Conservation (phyloP, 1,140 invertebrate species). For the Trichonephila inaurata region DNA sequence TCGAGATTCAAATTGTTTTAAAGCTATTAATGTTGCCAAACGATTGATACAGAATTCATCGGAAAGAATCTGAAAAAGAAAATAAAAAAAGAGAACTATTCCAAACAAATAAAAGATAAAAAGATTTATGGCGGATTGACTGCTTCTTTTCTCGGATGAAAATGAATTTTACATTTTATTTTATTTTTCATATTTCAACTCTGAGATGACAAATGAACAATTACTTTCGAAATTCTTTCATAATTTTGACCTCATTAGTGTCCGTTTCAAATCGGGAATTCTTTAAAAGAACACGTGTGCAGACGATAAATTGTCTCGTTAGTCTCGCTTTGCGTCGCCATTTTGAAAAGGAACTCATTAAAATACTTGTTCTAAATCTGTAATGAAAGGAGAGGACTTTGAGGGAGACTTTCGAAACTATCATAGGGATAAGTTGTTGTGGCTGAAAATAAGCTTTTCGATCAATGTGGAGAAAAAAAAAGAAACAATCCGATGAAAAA, state of each 20-base stretch:
- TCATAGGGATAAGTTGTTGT: slow-evolving; percentile 12
- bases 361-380: slow-evolving; percentile 52
- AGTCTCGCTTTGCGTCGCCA: slow-evolving; percentile 39
- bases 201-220: slow-evolving; percentile 62
- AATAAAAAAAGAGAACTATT: not conserved
- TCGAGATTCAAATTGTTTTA: slow-evolving; percentile 47
- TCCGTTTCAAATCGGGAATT: slow-evolving; percentile 52
- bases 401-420: not conserved
- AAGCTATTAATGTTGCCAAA: slow-evolving; percentile 49
- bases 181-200: slow-evolving; percentile 50
- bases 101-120: slow-evolving; percentile 32
- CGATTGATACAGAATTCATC: slow-evolving; percentile 46
- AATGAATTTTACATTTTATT: slow-evolving; percentile 46
- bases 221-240: slow-evolving; percentile 62
- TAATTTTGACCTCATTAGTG: slow-evolving; percentile 65
- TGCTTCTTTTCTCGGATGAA: not conserved
- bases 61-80: not conserved
- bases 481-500: not conserved
- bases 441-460: slow-evolving; percentile 32
- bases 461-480: not conserved
- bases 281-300: slow-evolving; percentile 52
- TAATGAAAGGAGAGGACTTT: slow-evolving; percentile 22
- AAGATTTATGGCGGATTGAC: slow-evolving; percentile 38
- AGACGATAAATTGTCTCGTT: slow-evolving; percentile 71
- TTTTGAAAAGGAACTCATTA: slow-evolving; percentile 64